Conservation (phyloP, 2,113 vertebrate species). For the Stigmatopora nigra region DNA sequence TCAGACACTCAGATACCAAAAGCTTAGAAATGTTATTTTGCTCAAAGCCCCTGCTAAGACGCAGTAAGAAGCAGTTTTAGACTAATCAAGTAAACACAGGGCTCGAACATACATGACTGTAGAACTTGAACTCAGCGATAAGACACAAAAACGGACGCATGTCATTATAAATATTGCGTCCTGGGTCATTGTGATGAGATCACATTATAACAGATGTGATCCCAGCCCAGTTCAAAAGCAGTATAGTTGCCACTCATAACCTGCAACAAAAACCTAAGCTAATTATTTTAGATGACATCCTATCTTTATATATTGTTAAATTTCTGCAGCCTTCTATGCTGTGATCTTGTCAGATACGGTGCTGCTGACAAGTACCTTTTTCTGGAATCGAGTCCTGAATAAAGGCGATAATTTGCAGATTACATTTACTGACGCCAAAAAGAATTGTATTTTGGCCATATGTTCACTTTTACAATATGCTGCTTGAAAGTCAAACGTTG, state of each 20-base stretch:
- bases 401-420: background rate
- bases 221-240: background rate
- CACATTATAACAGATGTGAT: background rate
- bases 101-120: background rate
- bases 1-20: background rate
- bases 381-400: background rate
- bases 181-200: background rate
- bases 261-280: background rate
- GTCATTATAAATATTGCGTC: background rate
- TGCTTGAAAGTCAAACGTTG: background rate
- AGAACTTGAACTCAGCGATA: background rate
- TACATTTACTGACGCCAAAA: constrained; percentile 24
- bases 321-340: background rate
- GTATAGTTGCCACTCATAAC: background rate
- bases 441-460: constrained; percentile 22
- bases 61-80: constrained; percentile 1
- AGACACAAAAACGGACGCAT: background rate
- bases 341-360: background rate
- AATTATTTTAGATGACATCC: background rate
- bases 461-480: background rate
- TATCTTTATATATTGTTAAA: background rate
- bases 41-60: background rate
- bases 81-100: constrained; percentile 2
- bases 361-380: background rate
- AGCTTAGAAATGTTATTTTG: background rate